phyloP scores from a whole-genome alignment of 2,888 invertebrate genomes.

The Onthophagus sagittarius region DNA sequence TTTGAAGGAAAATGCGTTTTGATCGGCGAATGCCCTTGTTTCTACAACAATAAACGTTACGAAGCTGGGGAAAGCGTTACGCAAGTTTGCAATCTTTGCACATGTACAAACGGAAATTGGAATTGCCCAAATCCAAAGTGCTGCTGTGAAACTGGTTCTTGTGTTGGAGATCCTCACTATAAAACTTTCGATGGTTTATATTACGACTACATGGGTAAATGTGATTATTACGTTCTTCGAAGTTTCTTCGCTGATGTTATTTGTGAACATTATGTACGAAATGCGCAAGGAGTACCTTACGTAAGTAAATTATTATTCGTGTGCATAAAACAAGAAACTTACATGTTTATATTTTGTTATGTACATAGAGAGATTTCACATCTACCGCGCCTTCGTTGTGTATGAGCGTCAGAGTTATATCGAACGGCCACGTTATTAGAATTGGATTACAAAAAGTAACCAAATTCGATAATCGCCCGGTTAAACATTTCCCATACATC shows the following conservation, averaged over 20 bases:
- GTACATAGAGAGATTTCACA: not conserved
- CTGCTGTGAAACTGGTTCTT: not conserved
- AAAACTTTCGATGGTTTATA: slow-evolving; percentile 10
- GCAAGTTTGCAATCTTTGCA: slow-evolving; percentile 75
- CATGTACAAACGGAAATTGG: slow-evolving; percentile 70
- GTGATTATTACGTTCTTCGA: slow-evolving; percentile 14
- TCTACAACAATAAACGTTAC: slow-evolving; percentile 74
- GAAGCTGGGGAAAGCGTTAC: slow-evolving; percentile 65
- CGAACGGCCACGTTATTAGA: not conserved
- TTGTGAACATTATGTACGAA: slow-evolving; percentile 5
- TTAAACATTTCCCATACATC: not conserved
- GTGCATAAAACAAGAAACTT: too few species aligned
- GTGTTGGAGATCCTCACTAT: not conserved
- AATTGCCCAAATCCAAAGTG: slow-evolving; percentile 52
- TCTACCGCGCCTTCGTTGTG: not conserved
- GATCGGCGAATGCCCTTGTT: slow-evolving; percentile 50
- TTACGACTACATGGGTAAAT: slow-evolving; percentile 19
- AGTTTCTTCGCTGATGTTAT: slow-evolving; percentile 1
- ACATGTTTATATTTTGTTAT: too few species aligned
- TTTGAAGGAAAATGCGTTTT: slow-evolving; percentile 12
- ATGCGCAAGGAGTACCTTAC: too few species aligned
- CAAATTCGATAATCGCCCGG: not conserved
- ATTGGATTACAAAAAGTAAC: not conserved
- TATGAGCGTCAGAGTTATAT: not conserved
- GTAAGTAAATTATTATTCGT: too few species aligned